phyloP scores from a whole-genome alignment of 2,888 invertebrate species.

The Litoditis marina region DNA sequence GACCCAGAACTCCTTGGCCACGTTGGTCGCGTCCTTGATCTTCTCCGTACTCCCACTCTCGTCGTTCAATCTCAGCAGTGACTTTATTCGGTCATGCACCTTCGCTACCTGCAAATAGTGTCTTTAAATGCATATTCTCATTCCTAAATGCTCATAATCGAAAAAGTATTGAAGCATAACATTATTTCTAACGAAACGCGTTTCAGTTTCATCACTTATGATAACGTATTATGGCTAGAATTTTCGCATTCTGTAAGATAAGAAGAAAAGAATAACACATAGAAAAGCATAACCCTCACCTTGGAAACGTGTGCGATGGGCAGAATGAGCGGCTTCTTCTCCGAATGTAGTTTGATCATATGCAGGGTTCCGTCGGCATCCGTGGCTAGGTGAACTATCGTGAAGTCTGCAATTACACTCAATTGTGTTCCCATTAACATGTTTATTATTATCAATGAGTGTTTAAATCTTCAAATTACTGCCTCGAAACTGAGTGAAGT shows the following conservation, averaged over 20 bases:
- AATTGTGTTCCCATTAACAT: too few relatives aligned
- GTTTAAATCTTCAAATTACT: too few relatives aligned
- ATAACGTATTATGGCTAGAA: too few relatives aligned
- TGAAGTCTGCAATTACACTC: slow-evolving; percentile 7
- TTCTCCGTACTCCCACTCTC: neutral
- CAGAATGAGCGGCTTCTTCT: slow-evolving; percentile 19
- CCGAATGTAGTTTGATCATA: slow-evolving; percentile 14
- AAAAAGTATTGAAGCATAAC: too few relatives aligned
- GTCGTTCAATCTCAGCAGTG: slow-evolving; percentile 12
- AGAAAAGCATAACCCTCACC: slow-evolving; percentile 8
- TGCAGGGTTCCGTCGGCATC: slow-evolving; percentile 9
- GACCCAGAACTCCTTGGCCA: slow-evolving; percentile 6
- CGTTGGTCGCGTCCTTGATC: neutral
- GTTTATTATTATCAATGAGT: too few relatives aligned
- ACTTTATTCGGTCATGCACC: neutral
- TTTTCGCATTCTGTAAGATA: too few relatives aligned
- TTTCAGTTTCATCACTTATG: too few relatives aligned
- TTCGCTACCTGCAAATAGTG: neutral
- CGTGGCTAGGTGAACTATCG: slow-evolving; percentile 14
- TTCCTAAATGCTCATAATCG: too few relatives aligned
- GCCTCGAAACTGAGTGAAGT: too few relatives aligned
- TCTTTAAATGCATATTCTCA: neutral
- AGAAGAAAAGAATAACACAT: too few relatives aligned
- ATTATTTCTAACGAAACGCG: too few relatives aligned
- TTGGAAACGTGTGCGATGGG: slow-evolving; percentile 25